These are phyloP conservation scores for Morinoia aosen DNA, from an alignment of 2,888 invertebrate species.

Conservation along the genomic window DNA sequence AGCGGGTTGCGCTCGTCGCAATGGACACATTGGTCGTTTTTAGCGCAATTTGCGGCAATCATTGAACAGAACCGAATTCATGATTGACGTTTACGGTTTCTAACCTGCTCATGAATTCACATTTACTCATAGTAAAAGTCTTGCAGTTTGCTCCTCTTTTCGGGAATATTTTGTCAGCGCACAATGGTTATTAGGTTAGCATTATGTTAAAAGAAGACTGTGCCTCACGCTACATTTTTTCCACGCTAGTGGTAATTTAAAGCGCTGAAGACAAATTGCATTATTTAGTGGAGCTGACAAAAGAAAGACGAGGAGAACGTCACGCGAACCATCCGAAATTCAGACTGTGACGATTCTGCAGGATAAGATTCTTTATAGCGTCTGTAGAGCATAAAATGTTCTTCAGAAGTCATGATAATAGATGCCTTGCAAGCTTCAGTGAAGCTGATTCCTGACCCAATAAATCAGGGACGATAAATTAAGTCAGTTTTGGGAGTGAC, in stretches of 20 bases:
- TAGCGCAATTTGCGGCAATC: neutral
- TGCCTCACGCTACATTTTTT: neutral
- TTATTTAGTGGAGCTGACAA: neutral
- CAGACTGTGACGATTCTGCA: neutral
- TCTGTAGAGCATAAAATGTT: neutral
- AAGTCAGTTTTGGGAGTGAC: neutral
- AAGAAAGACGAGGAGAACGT: neutral
- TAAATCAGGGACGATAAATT: slow-evolving; percentile 8
- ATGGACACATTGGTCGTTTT: neutral
- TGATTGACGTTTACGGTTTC: neutral
- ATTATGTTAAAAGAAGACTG: neutral
- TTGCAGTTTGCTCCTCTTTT: neutral
- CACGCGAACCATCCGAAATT: neutral
- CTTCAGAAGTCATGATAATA: neutral
- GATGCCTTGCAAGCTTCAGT: slow-evolving; percentile 4
- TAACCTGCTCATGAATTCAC: neutral
- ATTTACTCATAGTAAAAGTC: neutral
- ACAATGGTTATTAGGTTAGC: neutral
- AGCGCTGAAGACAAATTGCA: neutral
- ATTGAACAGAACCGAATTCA: neutral
- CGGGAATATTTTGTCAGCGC: neutral
- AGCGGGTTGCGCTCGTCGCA: neutral
- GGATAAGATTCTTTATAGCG: neutral
- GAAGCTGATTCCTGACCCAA: slow-evolving; percentile 8
- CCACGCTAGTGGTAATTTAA: neutral